These are phyloP conservation scores for Cryptotis parvus DNA, from an alignment of 2,113 vertebrate genomes.

Conservation along the genomic window DNA sequence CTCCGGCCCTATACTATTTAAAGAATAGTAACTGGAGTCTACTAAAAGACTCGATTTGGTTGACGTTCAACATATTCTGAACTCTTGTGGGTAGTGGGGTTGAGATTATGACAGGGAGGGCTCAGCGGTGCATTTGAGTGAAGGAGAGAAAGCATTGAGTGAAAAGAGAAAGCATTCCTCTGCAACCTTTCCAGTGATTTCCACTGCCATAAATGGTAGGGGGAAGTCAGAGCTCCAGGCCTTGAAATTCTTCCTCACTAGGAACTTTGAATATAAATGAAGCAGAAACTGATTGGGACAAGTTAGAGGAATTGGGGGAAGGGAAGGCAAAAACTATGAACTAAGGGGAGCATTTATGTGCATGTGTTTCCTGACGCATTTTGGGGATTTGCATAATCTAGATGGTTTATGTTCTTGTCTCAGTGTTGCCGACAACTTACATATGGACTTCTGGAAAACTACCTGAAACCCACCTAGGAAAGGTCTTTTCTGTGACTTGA, in stretches of 20 bases:
- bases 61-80: too few species aligned
- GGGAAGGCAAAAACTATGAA: constrained; percentile 11
- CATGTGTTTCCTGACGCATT: background rate
- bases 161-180: constrained; percentile 58
- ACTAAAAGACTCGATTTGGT: constrained; percentile 28
- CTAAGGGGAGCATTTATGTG: background rate
- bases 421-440: background rate
- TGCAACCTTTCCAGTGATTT: constrained; percentile 47
- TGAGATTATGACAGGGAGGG: constrained; percentile 42
- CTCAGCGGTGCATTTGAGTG: constrained; percentile 3
- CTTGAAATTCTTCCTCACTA: constrained; percentile 69
- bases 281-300: constrained; percentile 48
- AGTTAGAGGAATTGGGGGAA: constrained; percentile 28
- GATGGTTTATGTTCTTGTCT: constrained; percentile 4
- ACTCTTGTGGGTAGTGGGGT: background rate
- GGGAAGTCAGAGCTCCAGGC: constrained; percentile 60
- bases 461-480: constrained; percentile 18
- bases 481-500: background rate
- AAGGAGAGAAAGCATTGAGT: constrained; percentile 51
- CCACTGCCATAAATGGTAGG: constrained; percentile 75
- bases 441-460: constrained; percentile 18
- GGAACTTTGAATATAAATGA: constrained; percentile 68
- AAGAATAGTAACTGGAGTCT: constrained; percentile 22
- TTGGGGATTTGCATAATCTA: constrained; percentile 3
- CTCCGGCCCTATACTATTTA: too few species aligned